A percentile compares a stretch with the other conserved stretches of the same genome.
Evolutionary conservation across 2,888 invertebrate species (phyloP).

Genomic region (Meta bourneti): DNA sequence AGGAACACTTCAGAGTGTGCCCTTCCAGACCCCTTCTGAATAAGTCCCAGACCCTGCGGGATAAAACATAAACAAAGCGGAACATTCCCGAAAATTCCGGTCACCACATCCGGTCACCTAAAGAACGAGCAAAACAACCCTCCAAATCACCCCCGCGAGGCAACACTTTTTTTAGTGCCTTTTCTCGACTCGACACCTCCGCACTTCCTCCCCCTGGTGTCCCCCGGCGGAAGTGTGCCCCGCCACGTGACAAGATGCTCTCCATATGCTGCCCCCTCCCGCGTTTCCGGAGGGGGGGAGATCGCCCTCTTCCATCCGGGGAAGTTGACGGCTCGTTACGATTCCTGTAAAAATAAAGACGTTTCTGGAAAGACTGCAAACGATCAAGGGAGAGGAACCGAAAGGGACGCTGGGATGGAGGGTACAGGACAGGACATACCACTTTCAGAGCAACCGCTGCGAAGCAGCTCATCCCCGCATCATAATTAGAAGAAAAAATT

Average conservation of each 20-base stretch:
- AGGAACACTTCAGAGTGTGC: background rate
- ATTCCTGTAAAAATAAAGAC: background rate
- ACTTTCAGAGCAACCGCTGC: too few relatives aligned
- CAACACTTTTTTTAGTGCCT: background rate
- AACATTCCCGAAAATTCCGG: background rate
- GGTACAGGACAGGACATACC: too few relatives aligned
- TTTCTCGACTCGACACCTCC: background rate
- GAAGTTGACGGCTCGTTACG: conserved; percentile 1
- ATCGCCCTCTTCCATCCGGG: conserved; percentile 28
- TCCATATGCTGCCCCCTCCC: conserved; percentile 42
- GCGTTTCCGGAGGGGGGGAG: conserved; percentile 18
- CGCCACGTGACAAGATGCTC: conserved; percentile 67
- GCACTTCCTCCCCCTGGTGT: conserved; percentile 5
- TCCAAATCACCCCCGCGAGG: background rate
- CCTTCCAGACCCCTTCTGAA: too few relatives aligned
- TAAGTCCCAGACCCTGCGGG: too few relatives aligned
- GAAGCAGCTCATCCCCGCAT: too few relatives aligned
- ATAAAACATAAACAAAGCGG: background rate
- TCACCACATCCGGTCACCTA: conserved; percentile 5
- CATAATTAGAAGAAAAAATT: too few relatives aligned
- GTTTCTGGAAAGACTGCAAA: too few relatives aligned
- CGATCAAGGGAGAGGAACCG: background rate
- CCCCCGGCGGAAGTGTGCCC: conserved; percentile 5
- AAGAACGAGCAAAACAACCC: conserved; percentile 7
- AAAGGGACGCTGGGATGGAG: too few relatives aligned